These are phyloP conservation scores for Heliconius erato DNA, from an alignment of 2,888 invertebrate species.

Conservation along the genomic window DNA sequence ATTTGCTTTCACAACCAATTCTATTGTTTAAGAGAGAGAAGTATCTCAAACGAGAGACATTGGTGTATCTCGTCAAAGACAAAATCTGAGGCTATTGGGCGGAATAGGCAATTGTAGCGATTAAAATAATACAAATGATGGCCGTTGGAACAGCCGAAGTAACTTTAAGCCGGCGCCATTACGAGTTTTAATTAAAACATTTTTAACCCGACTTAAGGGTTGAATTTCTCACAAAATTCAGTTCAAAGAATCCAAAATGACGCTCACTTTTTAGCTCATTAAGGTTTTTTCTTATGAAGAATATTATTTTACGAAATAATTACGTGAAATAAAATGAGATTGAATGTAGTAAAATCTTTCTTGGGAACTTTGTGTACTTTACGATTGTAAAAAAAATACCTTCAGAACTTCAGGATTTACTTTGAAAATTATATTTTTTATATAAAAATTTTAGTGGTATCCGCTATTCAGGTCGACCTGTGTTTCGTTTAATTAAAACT, in stretches of 20 bases:
- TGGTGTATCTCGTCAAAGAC: slow-evolving; percentile 39
- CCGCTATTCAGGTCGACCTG: neutral
- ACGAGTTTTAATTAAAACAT: slow-evolving; percentile 53
- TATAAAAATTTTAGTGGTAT: slow-evolving; percentile 5
- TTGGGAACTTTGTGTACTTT: slow-evolving; percentile 14
- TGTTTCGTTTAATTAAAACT: slow-evolving; percentile 8
- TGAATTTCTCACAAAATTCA: slow-evolving; percentile 37
- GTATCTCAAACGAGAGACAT: slow-evolving; percentile 21
- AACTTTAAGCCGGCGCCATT: slow-evolving; percentile 51
- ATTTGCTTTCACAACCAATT: slow-evolving; percentile 24
- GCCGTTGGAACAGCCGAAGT: slow-evolving; percentile 50
- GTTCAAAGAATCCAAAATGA: slow-evolving; percentile 39
- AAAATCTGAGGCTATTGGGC: slow-evolving; percentile 36
- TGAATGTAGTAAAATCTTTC: slow-evolving; percentile 12
- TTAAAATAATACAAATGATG: slow-evolving; percentile 51
- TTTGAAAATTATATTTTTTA: slow-evolving; percentile 22
- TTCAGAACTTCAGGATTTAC: slow-evolving; percentile 11
- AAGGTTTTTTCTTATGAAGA: slow-evolving; percentile 22
- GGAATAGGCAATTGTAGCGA: slow-evolving; percentile 47
- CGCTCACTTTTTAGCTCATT: slow-evolving; percentile 33
- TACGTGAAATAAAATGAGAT: slow-evolving; percentile 16
- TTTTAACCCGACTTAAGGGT: slow-evolving; percentile 50
- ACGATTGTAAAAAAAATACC: slow-evolving; percentile 8
- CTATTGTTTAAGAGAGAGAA: neutral
- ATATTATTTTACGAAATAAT: slow-evolving; percentile 26